These are phyloP conservation scores for Philotrypesis tridentata DNA, from an alignment of 1,140 invertebrate genomes.

Conservation along the genomic window DNA sequence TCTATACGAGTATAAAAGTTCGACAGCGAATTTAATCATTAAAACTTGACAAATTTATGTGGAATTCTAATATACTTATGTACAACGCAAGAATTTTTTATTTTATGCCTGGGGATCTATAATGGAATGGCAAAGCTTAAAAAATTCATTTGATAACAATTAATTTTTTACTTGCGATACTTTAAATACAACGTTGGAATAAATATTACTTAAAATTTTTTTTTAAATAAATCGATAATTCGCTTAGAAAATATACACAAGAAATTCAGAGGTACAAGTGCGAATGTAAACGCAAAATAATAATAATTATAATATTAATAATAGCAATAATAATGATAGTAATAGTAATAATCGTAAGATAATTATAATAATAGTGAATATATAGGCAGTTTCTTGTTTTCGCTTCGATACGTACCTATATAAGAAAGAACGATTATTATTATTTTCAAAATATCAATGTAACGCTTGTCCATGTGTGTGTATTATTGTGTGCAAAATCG, in stretches of 20 bases:
- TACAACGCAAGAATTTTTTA: too few relatives aligned
- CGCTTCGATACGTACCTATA: background rate
- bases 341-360: too few relatives aligned
- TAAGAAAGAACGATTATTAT: conserved; percentile 17
- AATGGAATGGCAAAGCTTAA: background rate
- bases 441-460: conserved; percentile 4
- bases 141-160: conserved; percentile 35
- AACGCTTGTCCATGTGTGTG: conserved; percentile 7
- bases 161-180: conserved; percentile 36
- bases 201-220: conserved; percentile 39
- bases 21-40: background rate
- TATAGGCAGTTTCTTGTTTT: conserved; percentile 29
- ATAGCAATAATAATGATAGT: background rate
- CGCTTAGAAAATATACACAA: conserved; percentile 33
- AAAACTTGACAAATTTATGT: background rate
- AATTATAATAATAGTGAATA: background rate
- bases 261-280: conserved; percentile 29
- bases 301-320: background rate
- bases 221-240: conserved; percentile 19
- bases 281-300: conserved; percentile 27
- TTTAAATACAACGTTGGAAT: conserved; percentile 41
- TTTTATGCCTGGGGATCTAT: background rate
- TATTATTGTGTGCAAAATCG: conserved; percentile 15
- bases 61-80: too few relatives aligned
- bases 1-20: background rate